Evolutionary conservation across 1,140 invertebrate species (phyloP), one percentile per base, ranked within the genome.

Genomic region (Drosophila ercepeae): DNA sequence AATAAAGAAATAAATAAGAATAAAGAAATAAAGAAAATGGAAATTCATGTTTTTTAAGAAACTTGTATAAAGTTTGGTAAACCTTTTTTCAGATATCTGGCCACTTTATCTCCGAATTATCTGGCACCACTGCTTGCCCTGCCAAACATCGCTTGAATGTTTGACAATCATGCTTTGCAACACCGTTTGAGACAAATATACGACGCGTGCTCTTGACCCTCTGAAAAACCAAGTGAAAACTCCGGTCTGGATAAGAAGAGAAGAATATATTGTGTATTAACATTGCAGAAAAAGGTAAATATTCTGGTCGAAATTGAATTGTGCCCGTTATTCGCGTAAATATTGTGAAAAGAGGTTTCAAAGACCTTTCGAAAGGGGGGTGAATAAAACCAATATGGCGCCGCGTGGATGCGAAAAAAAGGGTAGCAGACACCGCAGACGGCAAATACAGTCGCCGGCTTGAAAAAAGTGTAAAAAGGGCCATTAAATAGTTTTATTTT

Each of bases 381-480:
- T 55, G 50, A 55, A 44, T 19, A 78, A 84, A 84, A 79, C 42
- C 79, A 84, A 84, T 79, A 84, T 84, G 79, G 79, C 79, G 79
- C 70, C 79, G 55, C 68, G 34, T 39, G 36, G 13, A 8, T 68
- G 71, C 69, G 36, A 71, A 83, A 77, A 75, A 48, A 44, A 36
- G 13, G 32, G 21, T 18, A 25, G 25, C 27, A 32, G 41, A 39
- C 60, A 39, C 67, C 63, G 27, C 60, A 18, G 29, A 13, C 13
- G 58, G 57, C 39, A 44, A 36, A 59, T 42, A 42, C 2, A 42
- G 8, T 34, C 19, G 29, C 71, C 64, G 50, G 55, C 45, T 49
- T n/a, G 16, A 18, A 57, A 54, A n/a, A 52, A 29, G 23, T 8
- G 27, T 42, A 9, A 9, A 1, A 1, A 29, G 27, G n/a, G 25